Evolutionary conservation across 2,113 vertebrate species (phyloP).

Genomic region (Porphyrio hochstetteri): DNA sequence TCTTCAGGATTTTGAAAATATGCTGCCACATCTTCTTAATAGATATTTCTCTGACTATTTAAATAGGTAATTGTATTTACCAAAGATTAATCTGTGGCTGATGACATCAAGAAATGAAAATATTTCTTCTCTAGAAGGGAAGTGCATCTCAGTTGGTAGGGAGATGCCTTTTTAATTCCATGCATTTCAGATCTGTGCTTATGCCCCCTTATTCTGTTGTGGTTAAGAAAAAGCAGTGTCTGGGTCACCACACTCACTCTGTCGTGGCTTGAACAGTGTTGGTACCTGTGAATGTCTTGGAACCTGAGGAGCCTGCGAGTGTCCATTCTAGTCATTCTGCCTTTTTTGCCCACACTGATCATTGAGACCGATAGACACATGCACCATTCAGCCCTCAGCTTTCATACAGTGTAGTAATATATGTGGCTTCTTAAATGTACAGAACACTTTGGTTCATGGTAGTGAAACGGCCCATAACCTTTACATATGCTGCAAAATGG

Average conservation of each 20-base stretch:
- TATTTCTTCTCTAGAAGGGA: background rate
- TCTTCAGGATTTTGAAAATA: background rate
- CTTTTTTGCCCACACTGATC: background rate
- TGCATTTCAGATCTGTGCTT: background rate
- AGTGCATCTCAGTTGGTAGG: background rate
- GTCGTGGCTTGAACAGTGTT: background rate
- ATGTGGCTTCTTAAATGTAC: background rate
- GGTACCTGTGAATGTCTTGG: background rate
- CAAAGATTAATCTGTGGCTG: background rate
- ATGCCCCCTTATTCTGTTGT: background rate
- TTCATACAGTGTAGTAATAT: background rate
- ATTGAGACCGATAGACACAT: background rate
- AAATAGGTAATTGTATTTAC: background rate
- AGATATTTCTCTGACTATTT: background rate
- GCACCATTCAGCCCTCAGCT: background rate
- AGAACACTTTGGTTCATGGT: background rate
- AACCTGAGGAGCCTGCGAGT: background rate
- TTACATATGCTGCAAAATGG: background rate
- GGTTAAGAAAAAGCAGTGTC: background rate
- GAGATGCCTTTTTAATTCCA: background rate
- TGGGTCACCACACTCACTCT: background rate
- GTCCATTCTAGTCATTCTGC: background rate
- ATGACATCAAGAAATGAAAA: background rate
- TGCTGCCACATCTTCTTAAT: background rate
- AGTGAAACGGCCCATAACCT: background rate